phyloP scores from a whole-genome alignment of 2,113 vertebrate genomes.

The Poeciliopsis retropinna region DNA sequence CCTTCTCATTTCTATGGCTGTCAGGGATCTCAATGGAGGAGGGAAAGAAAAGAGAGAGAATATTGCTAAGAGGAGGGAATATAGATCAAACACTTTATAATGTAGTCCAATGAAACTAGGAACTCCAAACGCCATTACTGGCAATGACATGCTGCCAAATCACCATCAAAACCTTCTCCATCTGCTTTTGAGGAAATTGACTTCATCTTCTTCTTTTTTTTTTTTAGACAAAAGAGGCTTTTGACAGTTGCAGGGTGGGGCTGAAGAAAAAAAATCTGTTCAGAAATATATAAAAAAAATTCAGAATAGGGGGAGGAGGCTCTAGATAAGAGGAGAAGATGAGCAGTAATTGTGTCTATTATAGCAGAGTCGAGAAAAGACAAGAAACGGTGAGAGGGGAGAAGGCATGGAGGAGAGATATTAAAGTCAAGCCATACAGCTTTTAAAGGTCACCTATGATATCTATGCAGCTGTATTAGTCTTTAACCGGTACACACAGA shows the following conservation, averaged over 20 bases:
- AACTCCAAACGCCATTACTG: slow-evolving; percentile 71
- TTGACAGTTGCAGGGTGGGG: slow-evolving; percentile 45
- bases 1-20: slow-evolving; percentile 72
- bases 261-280: slow-evolving; percentile 19
- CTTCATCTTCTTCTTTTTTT: slow-evolving; percentile 35
- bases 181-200: slow-evolving; percentile 71
- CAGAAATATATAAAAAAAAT: slow-evolving; percentile 40
- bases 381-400: slow-evolving; percentile 2
- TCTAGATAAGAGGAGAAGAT: slow-evolving; percentile 67
- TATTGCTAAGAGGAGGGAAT: slow-evolving; percentile 49
- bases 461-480: slow-evolving; percentile 32
- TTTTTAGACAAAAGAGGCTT: slow-evolving; percentile 44
- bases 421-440: slow-evolving; percentile 48
- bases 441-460: slow-evolving; percentile 70
- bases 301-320: slow-evolving; percentile 35
- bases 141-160: slow-evolving; percentile 74
- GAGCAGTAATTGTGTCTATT: slow-evolving; percentile 75
- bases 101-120: slow-evolving; percentile 67
- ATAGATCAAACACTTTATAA: slow-evolving; percentile 78
- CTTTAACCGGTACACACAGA: slow-evolving; percentile 19
- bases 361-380: slow-evolving; percentile 45
- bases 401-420: slow-evolving; percentile 17
- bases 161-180: slow-evolving; percentile 67
- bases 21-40: slow-evolving; percentile 61
- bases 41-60: slow-evolving; percentile 31